A percentile compares a stretch with the other conserved stretches of the same genome.
Evolutionary conservation across 2,113 vertebrate species (phyloP).

Genomic region (Erythrocebus patas): DNA sequence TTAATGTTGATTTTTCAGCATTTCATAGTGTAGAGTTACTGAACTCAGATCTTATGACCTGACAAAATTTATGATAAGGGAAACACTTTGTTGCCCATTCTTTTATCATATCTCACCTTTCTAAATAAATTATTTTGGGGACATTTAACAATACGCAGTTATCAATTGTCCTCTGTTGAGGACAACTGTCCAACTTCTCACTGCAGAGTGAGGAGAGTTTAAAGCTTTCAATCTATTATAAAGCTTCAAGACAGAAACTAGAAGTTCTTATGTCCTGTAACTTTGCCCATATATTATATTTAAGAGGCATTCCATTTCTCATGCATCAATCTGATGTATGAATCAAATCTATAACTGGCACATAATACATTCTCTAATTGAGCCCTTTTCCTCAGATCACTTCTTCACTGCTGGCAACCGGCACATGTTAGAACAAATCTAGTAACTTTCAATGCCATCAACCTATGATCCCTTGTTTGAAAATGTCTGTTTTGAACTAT

Average conservation of each 20-base stretch:
- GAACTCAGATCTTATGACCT: neutral
- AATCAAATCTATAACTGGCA: neutral
- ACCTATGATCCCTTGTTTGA: neutral
- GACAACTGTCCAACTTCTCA: neutral
- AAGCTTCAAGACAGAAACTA: neutral
- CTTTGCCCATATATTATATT: neutral
- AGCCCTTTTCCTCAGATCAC: neutral
- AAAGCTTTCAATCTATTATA: neutral
- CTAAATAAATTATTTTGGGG: neutral
- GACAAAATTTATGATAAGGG: neutral
- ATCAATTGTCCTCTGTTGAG: neutral
- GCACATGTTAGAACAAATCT: constrained; percentile 25
- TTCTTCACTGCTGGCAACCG: neutral
- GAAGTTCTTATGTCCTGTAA: neutral
- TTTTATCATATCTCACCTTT: neutral
- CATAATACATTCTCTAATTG: neutral
- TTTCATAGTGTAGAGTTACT: neutral
- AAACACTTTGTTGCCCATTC: neutral
- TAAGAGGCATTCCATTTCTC: neutral
- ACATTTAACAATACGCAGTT: neutral
- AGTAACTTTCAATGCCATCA: neutral
- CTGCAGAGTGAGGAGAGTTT: neutral
- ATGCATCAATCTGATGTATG: neutral
- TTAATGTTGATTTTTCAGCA: neutral
- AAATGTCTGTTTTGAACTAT: neutral